Conservation (phyloP, 2,888 invertebrate genomes). For the Ceramica pisi region DNA sequence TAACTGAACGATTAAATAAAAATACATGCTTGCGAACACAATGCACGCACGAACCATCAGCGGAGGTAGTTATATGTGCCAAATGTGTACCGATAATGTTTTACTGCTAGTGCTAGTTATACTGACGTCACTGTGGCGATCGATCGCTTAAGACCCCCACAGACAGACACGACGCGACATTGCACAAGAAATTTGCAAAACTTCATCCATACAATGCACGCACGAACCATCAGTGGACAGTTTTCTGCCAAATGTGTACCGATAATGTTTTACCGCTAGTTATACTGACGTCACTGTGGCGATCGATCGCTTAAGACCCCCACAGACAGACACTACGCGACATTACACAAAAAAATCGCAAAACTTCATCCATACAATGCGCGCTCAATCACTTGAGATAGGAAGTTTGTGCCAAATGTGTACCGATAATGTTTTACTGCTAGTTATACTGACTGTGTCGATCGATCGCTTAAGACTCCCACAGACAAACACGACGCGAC, state of each 20-base stretch:
- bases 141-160: not conserved
- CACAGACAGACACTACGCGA: not conserved
- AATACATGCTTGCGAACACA: slow-evolving; percentile 41
- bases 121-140: slow-evolving; percentile 42
- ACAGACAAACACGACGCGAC: not conserved
- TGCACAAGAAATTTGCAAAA: too few species aligned
- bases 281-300: slow-evolving; percentile 44
- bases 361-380: too few species aligned
- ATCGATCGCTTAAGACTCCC: not conserved
- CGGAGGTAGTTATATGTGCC: slow-evolving; percentile 42
- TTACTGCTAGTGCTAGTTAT: slow-evolving; percentile 47
- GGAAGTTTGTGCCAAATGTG: slow-evolving; percentile 50
- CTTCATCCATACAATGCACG: slow-evolving; percentile 43
- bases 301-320: not conserved
- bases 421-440: slow-evolving; percentile 57
- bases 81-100: slow-evolving; percentile 55
- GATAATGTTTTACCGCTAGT: slow-evolving; percentile 54
- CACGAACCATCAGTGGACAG: slow-evolving; percentile 38
- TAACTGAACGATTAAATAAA: slow-evolving; percentile 41
- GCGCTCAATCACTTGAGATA: slow-evolving; percentile 22
- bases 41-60: slow-evolving; percentile 38
- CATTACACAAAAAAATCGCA: too few species aligned
- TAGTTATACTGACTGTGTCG: slow-evolving; percentile 18
- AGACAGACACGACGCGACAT: not conserved
- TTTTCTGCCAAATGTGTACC: slow-evolving; percentile 51